Evolutionary conservation across 2,113 vertebrate species (phyloP), one percentile per base, ranked within the genome.

Genomic region (Zapornia atra): DNA sequence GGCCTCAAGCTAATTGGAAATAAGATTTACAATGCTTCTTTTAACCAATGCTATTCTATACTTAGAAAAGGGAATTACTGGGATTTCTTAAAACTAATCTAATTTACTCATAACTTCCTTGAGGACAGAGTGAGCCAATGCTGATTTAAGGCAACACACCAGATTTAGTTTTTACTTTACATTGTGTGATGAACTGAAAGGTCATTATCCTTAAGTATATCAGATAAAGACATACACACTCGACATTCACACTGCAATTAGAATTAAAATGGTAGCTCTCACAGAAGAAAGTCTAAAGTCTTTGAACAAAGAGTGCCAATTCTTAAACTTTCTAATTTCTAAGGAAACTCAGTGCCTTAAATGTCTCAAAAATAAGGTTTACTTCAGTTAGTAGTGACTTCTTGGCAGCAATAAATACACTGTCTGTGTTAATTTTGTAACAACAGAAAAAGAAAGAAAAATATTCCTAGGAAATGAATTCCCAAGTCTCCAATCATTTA

Each of bases 1-100:
- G 57, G 90, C 73, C 59, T 94, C 90, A 95, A 90, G 93, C 83
- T 97, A 97, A 97, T 91, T 95, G 93, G 69, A 96, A 96, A 96
- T 82, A 86, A 96, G 96, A 97, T 96, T 96, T 94, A 86, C 76
- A 75, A 50, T 78, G 61, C 40, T 93, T 90, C 92, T 95, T 94
- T 96, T 92, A 97, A 95, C 53, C 69, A 78, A 48, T 69, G 66
- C 51, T 54, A 36, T 86, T 82, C 93, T 82, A 95, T 92, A 79
- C 79, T 94, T 92, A 78, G 59, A 80, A 85, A 57, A 87, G 33
- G 36, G 69, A 91, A 95, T 91, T 91, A 82, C 8, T 34, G 9
- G 54, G 76, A 64, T 86, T 96, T 94, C 85, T 92, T 92, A 82
- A 96, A 78, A 75, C n/a, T 86, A 86, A 96, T 82, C 90, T 97